phyloP scores from a whole-genome alignment of 2,888 invertebrate species.

The Tipula lateralis region DNA sequence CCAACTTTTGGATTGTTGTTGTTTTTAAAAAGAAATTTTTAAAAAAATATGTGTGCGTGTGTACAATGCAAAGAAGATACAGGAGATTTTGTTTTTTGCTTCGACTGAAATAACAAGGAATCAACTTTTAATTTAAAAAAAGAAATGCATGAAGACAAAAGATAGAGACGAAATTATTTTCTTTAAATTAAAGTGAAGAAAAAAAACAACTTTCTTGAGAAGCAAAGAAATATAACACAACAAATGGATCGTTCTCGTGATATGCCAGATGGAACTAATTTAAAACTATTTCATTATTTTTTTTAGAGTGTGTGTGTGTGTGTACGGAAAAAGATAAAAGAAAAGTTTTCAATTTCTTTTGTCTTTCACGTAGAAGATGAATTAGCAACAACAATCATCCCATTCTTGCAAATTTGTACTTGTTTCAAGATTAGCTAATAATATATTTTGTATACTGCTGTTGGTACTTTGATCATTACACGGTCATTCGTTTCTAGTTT shows the following conservation, averaged over 20 bases:
- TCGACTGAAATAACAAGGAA: neutral
- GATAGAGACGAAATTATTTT: conserved; percentile 14
- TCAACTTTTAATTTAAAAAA: conserved; percentile 20
- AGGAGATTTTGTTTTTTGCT: neutral
- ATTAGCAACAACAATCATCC: conserved; percentile 4
- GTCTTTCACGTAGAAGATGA: conserved; percentile 3
- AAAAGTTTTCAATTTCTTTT: conserved; percentile 20
- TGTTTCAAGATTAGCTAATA: conserved; percentile 3
- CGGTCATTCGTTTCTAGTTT: neutral
- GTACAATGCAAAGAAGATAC: neutral
- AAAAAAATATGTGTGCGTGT: neutral
- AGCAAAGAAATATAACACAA: neutral
- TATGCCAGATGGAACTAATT: conserved; percentile 29
- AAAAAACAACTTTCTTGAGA: conserved; percentile 20
- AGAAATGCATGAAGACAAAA: conserved; percentile 25
- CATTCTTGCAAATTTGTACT: neutral
- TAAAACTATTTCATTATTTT: conserved; percentile 15
- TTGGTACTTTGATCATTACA: conserved; percentile 24
- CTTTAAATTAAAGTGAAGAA: conserved; percentile 9
- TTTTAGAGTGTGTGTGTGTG: neutral
- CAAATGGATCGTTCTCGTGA: conserved; percentile 28
- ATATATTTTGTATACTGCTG: neutral
- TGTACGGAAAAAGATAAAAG: conserved; percentile 20
- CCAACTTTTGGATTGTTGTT: conserved; percentile 31
- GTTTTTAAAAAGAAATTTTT: neutral